Evolutionary conservation across 1,140 invertebrate species (phyloP), one percentile per base, ranked within the genome.

Genomic region (Lutraria rhynchaena): DNA sequence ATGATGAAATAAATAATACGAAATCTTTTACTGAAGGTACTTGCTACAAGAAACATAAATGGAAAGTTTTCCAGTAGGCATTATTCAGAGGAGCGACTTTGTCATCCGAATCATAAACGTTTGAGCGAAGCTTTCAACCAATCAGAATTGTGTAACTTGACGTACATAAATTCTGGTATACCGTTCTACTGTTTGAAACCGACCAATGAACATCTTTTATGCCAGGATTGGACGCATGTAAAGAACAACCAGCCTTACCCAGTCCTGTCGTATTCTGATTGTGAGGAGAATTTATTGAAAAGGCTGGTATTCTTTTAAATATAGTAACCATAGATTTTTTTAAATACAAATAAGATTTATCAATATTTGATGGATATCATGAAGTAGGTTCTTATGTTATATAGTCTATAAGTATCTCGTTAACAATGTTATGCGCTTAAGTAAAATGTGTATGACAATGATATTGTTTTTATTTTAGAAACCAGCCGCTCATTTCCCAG

Each of bases 141-240:
- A 24, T 24, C 29, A 7, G 69, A 53, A 9, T 2, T 71, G 11
- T 71, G 69, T 55, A 71, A 71, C 24, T n/a, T 71, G 46, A 71
- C 69, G 11, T 53, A 53, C 17, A 35, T 53, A 24, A 71, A 71
- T 29, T 71, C 69, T 1, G 69, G 69, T 3, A 71, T 53, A 49
- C 69, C 69, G 22, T 71, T 35, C n/a, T 71, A 53, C 27, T 71
- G 69, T 24, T 37, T 37, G 17, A 71, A 71, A 55, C 69, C 69
- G 1, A 71, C 22, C 4, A 71, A 29, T 29, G 4, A 0, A 11
- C 29, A 33, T 24, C 41, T 71, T 7, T 24, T 71, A 13, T 71
- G 69, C 31, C 13, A 55, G n/a, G 17, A 71, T 27, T 71, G 69
- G 69, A 11, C 9, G 27, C 17, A 19, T 13, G 63, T 67, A 9